Conservation (phyloP, 2,888 invertebrate genomes). For the Drosophila quinaria region DNA sequence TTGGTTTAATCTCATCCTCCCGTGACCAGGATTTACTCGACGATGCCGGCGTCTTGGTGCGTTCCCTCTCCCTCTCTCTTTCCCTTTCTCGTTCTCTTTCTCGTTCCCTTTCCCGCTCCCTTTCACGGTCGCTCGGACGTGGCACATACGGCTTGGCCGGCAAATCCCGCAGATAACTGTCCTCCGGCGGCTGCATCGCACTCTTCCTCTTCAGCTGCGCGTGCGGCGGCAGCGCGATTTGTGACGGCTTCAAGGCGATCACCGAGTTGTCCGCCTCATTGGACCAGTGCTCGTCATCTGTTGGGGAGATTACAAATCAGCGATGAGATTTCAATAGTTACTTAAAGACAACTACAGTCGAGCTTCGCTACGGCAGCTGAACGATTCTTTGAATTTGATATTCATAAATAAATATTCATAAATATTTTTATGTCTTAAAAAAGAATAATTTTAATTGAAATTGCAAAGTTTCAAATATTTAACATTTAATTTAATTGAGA, state of each 20-base stretch:
- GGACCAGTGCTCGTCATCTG: conserved; percentile 85
- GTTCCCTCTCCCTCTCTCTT: conserved; percentile 37
- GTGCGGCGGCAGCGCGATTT: conserved; percentile 81
- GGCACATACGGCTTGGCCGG: conserved; percentile 84
- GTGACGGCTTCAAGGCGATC: conserved; percentile 84
- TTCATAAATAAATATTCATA: too few relatives aligned
- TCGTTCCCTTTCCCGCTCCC: conserved; percentile 32
- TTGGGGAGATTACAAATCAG: neutral
- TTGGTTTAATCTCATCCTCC: conserved; percentile 85
- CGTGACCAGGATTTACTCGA: conserved; percentile 78
- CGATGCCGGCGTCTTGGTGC: conserved; percentile 62
- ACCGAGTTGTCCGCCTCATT: conserved; percentile 85
- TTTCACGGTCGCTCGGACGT: conserved; percentile 59
- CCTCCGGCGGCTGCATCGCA: conserved; percentile 84
- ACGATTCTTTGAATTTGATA: too few relatives aligned
- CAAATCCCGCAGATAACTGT: conserved; percentile 84
- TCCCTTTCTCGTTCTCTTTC: conserved; percentile 33
- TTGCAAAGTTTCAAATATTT: too few relatives aligned
- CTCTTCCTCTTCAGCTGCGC: conserved; percentile 83
- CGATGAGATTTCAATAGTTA: neutral
- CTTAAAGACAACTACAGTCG: neutral
- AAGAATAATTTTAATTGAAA: too few relatives aligned
- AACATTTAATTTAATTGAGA: too few relatives aligned
- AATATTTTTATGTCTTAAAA: too few relatives aligned
- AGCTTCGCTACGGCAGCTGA: neutral